These are phyloP conservation scores for Drosophila nigrodunni DNA, from an alignment of 1,140 invertebrate species.

Conservation along the genomic window DNA sequence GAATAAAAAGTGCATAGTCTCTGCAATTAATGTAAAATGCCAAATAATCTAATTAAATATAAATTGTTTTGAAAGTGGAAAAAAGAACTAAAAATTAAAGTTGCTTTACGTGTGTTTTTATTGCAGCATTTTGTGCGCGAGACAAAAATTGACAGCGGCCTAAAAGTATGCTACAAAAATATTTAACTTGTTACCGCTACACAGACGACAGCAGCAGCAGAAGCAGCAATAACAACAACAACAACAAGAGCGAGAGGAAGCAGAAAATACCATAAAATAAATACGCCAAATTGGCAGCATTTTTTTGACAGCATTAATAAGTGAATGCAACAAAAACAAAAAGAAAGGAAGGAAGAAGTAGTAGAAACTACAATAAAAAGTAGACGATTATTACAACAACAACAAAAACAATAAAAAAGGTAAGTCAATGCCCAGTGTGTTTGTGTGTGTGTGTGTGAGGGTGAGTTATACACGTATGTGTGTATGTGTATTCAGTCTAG, in stretches of 20 bases:
- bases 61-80: not conserved
- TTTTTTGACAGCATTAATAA: constrained; percentile 37
- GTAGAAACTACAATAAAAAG: constrained; percentile 1
- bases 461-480: constrained; percentile 1
- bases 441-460: constrained; percentile 8
- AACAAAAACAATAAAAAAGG: constrained; percentile 19
- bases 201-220: constrained; percentile 35
- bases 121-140: constrained; percentile 75
- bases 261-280: constrained; percentile 34
- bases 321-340: constrained; percentile 33
- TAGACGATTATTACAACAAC: constrained; percentile 19
- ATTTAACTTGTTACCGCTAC: constrained; percentile 61
- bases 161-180: constrained; percentile 76
- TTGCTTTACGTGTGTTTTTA: not conserved
- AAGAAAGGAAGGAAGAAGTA: constrained; percentile 6
- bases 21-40: not conserved
- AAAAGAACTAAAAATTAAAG: not conserved
- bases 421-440: constrained; percentile 44
- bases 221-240: constrained; percentile 35
- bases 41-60: constrained; percentile 1
- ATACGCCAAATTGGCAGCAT: constrained; percentile 33
- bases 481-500: constrained; percentile 67
- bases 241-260: constrained; percentile 36
- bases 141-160: constrained; percentile 62
- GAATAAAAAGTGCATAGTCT: constrained; percentile 33